Conservation (phyloP, 2,888 invertebrate genomes). For the Notodonta dromedarius region DNA sequence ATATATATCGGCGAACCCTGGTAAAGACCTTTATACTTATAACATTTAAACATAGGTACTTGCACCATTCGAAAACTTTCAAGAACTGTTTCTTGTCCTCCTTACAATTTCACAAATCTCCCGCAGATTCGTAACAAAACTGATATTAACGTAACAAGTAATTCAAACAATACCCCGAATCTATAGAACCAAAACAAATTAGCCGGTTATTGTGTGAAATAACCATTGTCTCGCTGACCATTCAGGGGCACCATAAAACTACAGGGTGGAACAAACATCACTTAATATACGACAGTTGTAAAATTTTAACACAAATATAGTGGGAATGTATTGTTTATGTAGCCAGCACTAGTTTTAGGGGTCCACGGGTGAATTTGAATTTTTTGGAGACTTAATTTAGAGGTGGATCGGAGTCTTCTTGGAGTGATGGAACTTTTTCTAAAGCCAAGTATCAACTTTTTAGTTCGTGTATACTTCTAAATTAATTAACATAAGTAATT, state of each 20-base stretch:
- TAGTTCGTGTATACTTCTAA: too few relatives aligned
- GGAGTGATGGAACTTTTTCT: too few relatives aligned
- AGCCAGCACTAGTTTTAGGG: conserved; percentile 23
- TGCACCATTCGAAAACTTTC: neutral
- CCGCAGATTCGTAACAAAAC: conserved; percentile 47
- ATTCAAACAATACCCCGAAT: conserved; percentile 62
- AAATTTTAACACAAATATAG: conserved; percentile 55
- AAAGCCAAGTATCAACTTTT: too few relatives aligned
- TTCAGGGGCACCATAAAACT: conserved; percentile 72
- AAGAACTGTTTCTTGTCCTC: neutral
- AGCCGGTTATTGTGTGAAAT: conserved; percentile 49
- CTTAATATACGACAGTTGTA: conserved; percentile 69
- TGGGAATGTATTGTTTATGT: conserved; percentile 25
- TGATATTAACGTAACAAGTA: conserved; percentile 66
- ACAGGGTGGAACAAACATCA: conserved; percentile 40
- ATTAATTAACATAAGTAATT: too few relatives aligned
- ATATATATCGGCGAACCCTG: too few relatives aligned
- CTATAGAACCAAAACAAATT: conserved; percentile 81
- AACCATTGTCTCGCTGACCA: conserved; percentile 60
- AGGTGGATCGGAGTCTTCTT: too few relatives aligned
- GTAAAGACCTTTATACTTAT: too few relatives aligned
- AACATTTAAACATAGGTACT: too few relatives aligned
- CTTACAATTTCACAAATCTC: conserved; percentile 30
- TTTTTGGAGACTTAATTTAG: too few relatives aligned
- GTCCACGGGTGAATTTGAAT: conserved; percentile 11